Percentiles rank a stretch among this genome's conserved stretches.
These are phyloP conservation scores for Blastobasis adustella DNA, from an alignment of 2,888 invertebrate genomes.

Conservation along the genomic window DNA sequence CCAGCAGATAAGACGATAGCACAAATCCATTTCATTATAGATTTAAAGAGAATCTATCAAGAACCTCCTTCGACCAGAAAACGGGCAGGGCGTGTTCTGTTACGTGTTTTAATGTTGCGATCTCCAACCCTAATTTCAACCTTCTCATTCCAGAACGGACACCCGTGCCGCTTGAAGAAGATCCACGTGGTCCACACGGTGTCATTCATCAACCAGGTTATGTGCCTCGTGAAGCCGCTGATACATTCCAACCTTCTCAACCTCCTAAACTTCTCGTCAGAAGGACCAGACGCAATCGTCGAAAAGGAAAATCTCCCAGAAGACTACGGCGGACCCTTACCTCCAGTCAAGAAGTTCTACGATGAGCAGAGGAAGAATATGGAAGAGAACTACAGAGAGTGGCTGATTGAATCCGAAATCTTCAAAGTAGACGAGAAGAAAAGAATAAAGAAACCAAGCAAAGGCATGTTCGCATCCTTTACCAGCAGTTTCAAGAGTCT, in stretches of 20 bases:
- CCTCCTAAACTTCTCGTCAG: constrained; percentile 74
- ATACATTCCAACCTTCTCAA: constrained; percentile 77
- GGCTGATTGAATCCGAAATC: constrained; percentile 76
- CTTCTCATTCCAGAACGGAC: constrained; percentile 72
- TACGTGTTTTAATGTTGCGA: neutral
- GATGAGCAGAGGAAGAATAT: constrained; percentile 72
- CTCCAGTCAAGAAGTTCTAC: constrained; percentile 68
- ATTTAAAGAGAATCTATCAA: too few relatives aligned
- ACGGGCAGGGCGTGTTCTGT: neutral
- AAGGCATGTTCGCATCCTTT: constrained; percentile 66
- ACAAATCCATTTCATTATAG: too few relatives aligned
- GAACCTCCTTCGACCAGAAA: neutral
- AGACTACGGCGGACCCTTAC: constrained; percentile 78
- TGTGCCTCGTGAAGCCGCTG: constrained; percentile 78
- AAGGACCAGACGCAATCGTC: constrained; percentile 63
- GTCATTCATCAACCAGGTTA: constrained; percentile 80
- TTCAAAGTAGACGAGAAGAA: constrained; percentile 71
- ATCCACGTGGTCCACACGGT: constrained; percentile 80
- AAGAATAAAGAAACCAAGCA: constrained; percentile 60
- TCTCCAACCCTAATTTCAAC: neutral
- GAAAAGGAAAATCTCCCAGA: constrained; percentile 59
- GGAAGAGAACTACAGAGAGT: constrained; percentile 75
- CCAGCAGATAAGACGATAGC: too few relatives aligned
- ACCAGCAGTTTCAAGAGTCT: constrained; percentile 66
- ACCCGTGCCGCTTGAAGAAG: constrained; percentile 78